Evolutionary conservation across 2,888 invertebrate species (phyloP).

Genomic region (Drosophila mayaguana): DNA sequence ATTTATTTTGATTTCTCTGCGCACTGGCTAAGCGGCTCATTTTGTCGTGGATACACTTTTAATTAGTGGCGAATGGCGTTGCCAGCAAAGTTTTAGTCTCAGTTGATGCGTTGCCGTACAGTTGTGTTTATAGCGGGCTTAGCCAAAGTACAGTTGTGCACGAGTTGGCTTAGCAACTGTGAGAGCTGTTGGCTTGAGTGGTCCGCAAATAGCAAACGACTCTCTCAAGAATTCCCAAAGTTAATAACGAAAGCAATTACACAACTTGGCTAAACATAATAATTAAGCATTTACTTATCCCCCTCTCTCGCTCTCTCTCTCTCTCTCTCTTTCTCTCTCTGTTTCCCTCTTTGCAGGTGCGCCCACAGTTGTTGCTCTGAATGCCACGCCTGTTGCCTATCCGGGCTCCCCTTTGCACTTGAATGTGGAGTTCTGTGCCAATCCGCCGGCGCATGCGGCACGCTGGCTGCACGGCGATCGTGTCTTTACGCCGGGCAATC

Average conservation of each 20-base stretch:
- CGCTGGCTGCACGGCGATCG: slow-evolving; percentile 85
- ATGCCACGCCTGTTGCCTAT: slow-evolving; percentile 89
- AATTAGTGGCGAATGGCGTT: slow-evolving; percentile 71
- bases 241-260: slow-evolving; percentile 16
- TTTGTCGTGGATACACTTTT: slow-evolving; percentile 75
- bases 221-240: slow-evolving; percentile 18
- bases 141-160: slow-evolving; percentile 48
- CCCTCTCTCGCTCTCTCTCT: neutral
- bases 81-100: slow-evolving; percentile 58
- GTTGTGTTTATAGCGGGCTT: slow-evolving; percentile 36
- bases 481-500: slow-evolving; percentile 85
- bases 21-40: slow-evolving; percentile 62
- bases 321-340: neutral
- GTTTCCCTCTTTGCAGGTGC: slow-evolving; percentile 86
- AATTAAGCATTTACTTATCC: neutral
- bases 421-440: slow-evolving; percentile 91
- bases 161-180: slow-evolving; percentile 58
- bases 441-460: slow-evolving; percentile 87
- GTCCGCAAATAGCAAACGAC: slow-evolving; percentile 20
- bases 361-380: slow-evolving; percentile 88
- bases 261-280: slow-evolving; percentile 6
- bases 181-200: slow-evolving; percentile 18
- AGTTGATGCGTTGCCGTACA: slow-evolving; percentile 48
- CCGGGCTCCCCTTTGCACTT: slow-evolving; percentile 89
- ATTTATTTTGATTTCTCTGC: slow-evolving; percentile 71